Evolutionary conservation across 2,113 vertebrate species (phyloP), one percentile per base, ranked within the genome.

Genomic region (Vidua chalybeata): DNA sequence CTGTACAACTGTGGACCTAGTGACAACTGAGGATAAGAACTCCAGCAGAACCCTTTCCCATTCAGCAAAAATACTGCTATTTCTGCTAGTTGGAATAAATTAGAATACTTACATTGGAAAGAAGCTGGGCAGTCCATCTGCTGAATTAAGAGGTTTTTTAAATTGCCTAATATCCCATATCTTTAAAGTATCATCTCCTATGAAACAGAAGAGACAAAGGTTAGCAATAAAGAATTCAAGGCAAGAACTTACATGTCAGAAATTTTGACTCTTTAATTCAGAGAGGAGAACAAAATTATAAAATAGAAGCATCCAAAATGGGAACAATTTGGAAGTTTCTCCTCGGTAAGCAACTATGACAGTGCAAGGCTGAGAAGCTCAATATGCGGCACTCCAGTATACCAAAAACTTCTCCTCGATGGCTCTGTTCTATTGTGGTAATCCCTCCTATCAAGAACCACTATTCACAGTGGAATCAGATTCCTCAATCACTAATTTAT

Each of bases 111-210:
- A 99, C 99, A 99, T 99, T 20, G 99, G 95, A 91, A 99, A 99
- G 97, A 98, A 98, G 97, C 98, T 99, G 66, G 98, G 97, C 78
- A 99, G 97, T n/a, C 98, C 97, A 7, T 96, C 98, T 4, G 98
- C 98, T 45, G 98, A 98, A 91, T 99, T 98, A 66, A 99, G 97
- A 76, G 99, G 99, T 81, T 99, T 98, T 97, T 98, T 99, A 97
- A 99, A 99, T 95, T 98, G 99, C 11, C 99, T 99, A n/a, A 99
- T 98, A 86, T 99, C 99, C 99, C 99, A 99, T 45, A 97, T 97
- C 97, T 99, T 99, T 83, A 99, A 97, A 46, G 99, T 99, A 97
- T 99, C 99, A 87, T 99, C 99, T 77, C 99, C 99, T 99, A 31
- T 46, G 20, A 96, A 95, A 89, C 24, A 91, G 80, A 88, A 68